Percentiles rank a stretch among this genome's conserved stretches.
These are phyloP conservation scores for Phenganax subtilis DNA, from an alignment of 92 coral and sea anemone genomes.

Conservation along the genomic window DNA sequence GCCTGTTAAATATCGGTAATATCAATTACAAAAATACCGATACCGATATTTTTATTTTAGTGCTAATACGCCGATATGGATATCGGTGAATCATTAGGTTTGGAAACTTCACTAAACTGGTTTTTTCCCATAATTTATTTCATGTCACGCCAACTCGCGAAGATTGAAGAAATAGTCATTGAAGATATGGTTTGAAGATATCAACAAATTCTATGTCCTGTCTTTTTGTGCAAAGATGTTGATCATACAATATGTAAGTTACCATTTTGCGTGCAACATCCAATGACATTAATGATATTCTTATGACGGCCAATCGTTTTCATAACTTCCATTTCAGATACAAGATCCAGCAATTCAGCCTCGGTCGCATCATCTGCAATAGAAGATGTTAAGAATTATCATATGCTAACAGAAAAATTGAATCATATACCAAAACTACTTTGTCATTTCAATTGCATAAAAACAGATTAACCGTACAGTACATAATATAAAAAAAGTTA, in stretches of 20 bases:
- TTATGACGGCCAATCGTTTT: conserved; percentile 85
- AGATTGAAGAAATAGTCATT: too few species aligned
- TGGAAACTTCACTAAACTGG: too few species aligned
- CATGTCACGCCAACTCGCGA: neutral
- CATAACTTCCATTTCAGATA: conserved; percentile 98
- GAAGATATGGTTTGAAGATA: too few species aligned
- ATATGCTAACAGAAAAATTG: neutral
- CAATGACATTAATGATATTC: conserved; percentile 82
- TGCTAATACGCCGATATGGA: too few species aligned
- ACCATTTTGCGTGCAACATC: conserved; percentile 90
- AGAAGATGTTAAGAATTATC: neutral
- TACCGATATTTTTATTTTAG: too few species aligned
- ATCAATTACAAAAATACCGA: too few species aligned
- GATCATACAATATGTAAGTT: neutral
- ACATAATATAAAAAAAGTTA: neutral
- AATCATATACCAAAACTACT: neutral
- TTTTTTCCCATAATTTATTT: neutral
- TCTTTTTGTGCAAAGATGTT: too few species aligned
- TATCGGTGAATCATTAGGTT: too few species aligned
- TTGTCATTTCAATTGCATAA: neutral
- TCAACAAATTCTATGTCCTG: too few species aligned
- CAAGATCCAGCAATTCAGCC: conserved; percentile 72
- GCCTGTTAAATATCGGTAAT: too few species aligned
- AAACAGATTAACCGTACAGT: neutral
- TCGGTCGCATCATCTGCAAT: conserved; percentile 84